These are phyloP conservation scores for Diarsia rubi DNA, from an alignment of 2,888 invertebrate genomes.

Conservation along the genomic window DNA sequence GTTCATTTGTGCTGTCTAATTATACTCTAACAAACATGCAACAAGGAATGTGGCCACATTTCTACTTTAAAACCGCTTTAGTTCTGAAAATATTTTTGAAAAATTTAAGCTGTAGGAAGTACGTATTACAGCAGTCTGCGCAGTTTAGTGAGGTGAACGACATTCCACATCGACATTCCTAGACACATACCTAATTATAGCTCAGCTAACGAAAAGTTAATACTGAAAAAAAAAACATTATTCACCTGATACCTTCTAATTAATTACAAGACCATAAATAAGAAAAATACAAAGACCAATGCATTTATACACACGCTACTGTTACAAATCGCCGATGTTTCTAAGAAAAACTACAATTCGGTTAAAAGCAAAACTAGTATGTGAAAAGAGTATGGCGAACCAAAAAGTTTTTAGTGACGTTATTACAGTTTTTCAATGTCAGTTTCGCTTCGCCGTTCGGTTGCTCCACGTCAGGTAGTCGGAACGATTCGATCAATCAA, in stretches of 20 bases:
- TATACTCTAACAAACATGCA: not conserved
- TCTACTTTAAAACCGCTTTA: not conserved
- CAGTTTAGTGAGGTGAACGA: slow-evolving; percentile 47
- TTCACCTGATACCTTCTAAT: slow-evolving; percentile 31
- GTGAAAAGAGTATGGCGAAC: not conserved
- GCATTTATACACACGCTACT: not conserved
- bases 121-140: slow-evolving; percentile 30
- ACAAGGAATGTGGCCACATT: too few species aligned
- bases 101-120: not conserved
- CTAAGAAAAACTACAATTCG: not conserved
- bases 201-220: slow-evolving; percentile 23
- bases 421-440: slow-evolving; percentile 10
- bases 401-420: not conserved
- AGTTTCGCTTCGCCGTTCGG: slow-evolving; percentile 5
- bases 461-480: slow-evolving; percentile 25
- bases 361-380: not conserved
- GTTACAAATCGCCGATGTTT: not conserved
- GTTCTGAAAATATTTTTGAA: slow-evolving; percentile 9
- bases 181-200: slow-evolving; percentile 15
- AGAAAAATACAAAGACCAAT: not conserved
- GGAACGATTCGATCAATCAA: slow-evolving; percentile 47
- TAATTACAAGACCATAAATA: slow-evolving; percentile 5
- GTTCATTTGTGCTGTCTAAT: not conserved
- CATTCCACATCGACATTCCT: slow-evolving; percentile 33
- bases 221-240: slow-evolving; percentile 35